Evolutionary conservation across 2,113 vertebrate species (phyloP).

Genomic region (Phoxinus phoxinus): DNA sequence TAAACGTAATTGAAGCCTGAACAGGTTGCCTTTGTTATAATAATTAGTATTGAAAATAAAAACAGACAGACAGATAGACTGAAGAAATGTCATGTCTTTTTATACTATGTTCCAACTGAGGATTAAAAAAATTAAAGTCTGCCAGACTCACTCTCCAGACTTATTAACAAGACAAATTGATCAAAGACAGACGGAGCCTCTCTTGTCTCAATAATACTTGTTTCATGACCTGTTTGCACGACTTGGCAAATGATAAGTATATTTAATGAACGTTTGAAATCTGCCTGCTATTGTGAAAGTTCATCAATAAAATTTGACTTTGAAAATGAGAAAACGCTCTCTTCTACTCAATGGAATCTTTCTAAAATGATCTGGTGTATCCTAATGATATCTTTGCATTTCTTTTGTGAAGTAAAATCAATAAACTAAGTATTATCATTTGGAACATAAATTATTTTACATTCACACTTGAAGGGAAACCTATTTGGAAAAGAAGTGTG

Average conservation of each 20-base stretch:
- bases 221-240: slow-evolving; percentile 66
- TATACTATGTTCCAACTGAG: slow-evolving; percentile 67
- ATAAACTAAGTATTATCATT: not conserved
- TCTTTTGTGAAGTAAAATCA: not conserved
- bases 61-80: slow-evolving; percentile 54
- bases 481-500: not conserved
- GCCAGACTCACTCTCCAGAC: slow-evolving; percentile 61
- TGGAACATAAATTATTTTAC: not conserved
- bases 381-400: not conserved
- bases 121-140: slow-evolving; percentile 70
- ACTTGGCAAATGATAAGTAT: slow-evolving; percentile 51
- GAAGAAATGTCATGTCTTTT: slow-evolving; percentile 61
- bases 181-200: slow-evolving; percentile 53
- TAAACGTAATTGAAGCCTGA: slow-evolving; percentile 62
- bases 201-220: slow-evolving; percentile 61
- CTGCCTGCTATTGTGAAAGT: slow-evolving; percentile 26
- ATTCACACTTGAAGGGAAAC: not conserved
- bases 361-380: not conserved
- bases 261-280: slow-evolving; percentile 51
- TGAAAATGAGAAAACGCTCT: slow-evolving; percentile 21
- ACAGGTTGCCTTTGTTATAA: slow-evolving; percentile 63
- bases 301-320: slow-evolving; percentile 43
- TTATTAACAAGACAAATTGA: slow-evolving; percentile 75
- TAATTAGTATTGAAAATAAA: slow-evolving; percentile 65
- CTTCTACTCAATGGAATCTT: not conserved